Conservation (phyloP, 2,113 vertebrate genomes). For the Jaculus jaculus region DNA sequence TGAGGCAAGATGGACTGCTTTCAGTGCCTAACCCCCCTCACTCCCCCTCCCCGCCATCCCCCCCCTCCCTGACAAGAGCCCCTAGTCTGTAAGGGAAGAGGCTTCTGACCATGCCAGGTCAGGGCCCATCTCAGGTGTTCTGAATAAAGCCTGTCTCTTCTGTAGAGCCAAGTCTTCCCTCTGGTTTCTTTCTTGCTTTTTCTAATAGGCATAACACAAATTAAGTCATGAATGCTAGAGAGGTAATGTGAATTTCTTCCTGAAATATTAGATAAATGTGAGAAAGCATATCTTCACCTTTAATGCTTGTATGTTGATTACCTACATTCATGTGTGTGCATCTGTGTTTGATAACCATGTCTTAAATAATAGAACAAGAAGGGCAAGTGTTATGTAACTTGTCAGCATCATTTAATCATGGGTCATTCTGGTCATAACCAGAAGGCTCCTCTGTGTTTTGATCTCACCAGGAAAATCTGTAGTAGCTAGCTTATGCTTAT, state of each 20-base stretch:
- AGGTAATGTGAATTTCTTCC: not conserved
- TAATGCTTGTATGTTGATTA: not conserved
- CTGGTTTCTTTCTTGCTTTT: too few relatives aligned
- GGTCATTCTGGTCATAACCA: not conserved
- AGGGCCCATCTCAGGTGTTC: too few relatives aligned
- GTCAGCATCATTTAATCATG: not conserved
- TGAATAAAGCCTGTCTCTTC: too few relatives aligned
- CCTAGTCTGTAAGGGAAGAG: too few relatives aligned
- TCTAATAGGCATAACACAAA: not conserved
- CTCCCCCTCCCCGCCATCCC: too few relatives aligned
- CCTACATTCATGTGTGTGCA: not conserved
- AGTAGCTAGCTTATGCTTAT: not conserved
- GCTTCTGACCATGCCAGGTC: too few relatives aligned
- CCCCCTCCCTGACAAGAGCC: too few relatives aligned
- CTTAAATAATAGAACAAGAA: slow-evolving; percentile 13
- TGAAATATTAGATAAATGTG: not conserved
- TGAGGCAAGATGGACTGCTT: too few relatives aligned
- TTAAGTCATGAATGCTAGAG: not conserved
- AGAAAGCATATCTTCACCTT: not conserved
- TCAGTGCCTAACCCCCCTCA: too few relatives aligned
- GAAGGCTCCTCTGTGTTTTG: slow-evolving; percentile 27
- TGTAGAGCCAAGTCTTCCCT: too few relatives aligned
- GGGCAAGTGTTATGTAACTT: not conserved
- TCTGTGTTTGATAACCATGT: slow-evolving; percentile 16
- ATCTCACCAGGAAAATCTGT: not conserved